Evolutionary conservation across 64 coral and sea anemone genomes (phyloP), one percentile per base, ranked within the genome.

Genomic region (Pocillopora damicornis): DNA sequence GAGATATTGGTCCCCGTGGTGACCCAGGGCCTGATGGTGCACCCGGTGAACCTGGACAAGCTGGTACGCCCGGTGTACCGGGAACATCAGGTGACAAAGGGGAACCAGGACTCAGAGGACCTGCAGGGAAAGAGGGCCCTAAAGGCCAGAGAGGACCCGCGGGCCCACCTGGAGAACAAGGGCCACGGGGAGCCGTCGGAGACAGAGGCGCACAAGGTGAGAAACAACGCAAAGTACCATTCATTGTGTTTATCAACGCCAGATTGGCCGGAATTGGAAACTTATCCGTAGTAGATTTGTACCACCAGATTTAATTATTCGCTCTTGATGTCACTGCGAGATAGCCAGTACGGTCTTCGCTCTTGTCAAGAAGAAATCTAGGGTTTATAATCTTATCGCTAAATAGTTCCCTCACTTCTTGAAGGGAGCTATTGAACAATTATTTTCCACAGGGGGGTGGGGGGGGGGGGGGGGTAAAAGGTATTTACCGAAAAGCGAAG

Each of bases 121-220:
- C 11, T 9, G 36, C 2, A 8, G 82, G 90, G 0, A 9, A 15
- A 18, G 38, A 35, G 11, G 81, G 81, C 22, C 17, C 1, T 10
- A 69, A 67, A n/a, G 81, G 90, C 56, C 36, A 23, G 2, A 79
- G 35, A 18, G 90, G 90, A 36, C 4, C 13, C 1, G 18, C 25
- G 18, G 90, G 90, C 78, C 82, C 90, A 4, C 61, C 63, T 16
- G 90, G 90, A 78, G n/a, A 15, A 26, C 30, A 37, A 37, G 89
- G 89, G 45, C 71, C 58, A 36, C 89, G 79, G 5, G 89, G 89
- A 14, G 62, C 60, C 23, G 18, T 25, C n/a, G 89, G 75, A 79
- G 34, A 22, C 2, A 58, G 37, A 56, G 79, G 79, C 20, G 7
- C 14, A 11, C 11, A 13, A 66, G 79, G 79, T 66, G 17, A 30